These are phyloP conservation scores for Drosophila quadrilineata DNA, from an alignment of 1,140 invertebrate species.

Conservation along the genomic window DNA sequence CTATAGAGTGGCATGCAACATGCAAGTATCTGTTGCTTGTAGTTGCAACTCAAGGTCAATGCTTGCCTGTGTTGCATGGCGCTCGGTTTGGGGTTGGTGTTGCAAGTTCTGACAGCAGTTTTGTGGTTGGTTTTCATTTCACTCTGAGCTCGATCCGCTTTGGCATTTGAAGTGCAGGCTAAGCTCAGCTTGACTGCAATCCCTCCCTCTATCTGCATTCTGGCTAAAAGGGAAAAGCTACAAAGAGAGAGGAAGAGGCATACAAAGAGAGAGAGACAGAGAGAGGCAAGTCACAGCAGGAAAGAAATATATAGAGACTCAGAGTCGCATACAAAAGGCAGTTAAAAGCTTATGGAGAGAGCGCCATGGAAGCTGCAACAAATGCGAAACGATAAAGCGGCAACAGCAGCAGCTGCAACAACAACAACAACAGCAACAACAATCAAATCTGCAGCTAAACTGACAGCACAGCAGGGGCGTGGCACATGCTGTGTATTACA, in stretches of 20 bases:
- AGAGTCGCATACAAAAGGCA: conserved; percentile 33
- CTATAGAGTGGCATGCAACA: not conserved
- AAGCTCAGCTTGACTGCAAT: conserved; percentile 16
- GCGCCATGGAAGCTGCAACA: conserved; percentile 25
- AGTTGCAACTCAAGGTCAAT: conserved; percentile 1
- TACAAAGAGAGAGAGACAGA: not conserved
- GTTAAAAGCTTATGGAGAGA: conserved; percentile 56
- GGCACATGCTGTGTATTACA: conserved; percentile 2
- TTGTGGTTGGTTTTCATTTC: conserved; percentile 27
- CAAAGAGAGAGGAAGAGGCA: not conserved
- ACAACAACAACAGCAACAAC: not conserved
- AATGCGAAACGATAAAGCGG: conserved; percentile 23
- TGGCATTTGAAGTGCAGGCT: conserved; percentile 20
- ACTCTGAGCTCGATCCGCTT: conserved; percentile 26
- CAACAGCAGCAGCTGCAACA: conserved; percentile 1
- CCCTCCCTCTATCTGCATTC: not conserved
- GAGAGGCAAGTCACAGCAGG: conserved; percentile 6
- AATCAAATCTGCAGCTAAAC: conserved; percentile 30
- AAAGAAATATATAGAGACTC: conserved; percentile 3
- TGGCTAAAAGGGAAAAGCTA: not conserved
- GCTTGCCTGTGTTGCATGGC: not conserved
- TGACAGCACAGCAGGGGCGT: conserved; percentile 30
- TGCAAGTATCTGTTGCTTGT: conserved; percentile 10
- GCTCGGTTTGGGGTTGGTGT: not conserved
- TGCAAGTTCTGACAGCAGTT: conserved; percentile 1